Evolutionary conservation across 2,797 vertebrate genomes (phyloP), one percentile per base, ranked within the genome.

Genomic region (Australoheros facetus): DNA sequence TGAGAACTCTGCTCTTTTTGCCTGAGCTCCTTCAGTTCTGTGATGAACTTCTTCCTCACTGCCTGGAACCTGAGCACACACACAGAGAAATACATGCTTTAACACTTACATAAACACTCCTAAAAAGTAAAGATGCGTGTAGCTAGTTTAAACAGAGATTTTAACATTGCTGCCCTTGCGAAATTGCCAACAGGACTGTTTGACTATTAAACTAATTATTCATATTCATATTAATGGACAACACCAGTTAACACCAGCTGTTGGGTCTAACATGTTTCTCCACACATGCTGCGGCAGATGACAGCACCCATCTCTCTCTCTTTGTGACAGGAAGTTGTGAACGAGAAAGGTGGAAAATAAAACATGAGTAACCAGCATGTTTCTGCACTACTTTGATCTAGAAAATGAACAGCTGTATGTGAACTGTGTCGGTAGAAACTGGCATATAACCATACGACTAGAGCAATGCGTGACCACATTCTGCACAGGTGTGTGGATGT

Each of bases 1-100:
- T 98, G 97, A 71, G 98, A 97, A 90, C 97, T 98, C 92, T 98
- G 98, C 81, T 99, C 98, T 88, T 99, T 99, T 81, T 97, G 97
- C 39, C 97, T 92, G 53, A 99, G 94, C 87, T 99, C 98, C 90
- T 99, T 99, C 85, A 99, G 95, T 88, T 99, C 98, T 32, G 98
- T 99, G 94, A 98, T 98, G 92, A 99, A 99, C 93, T 99, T 99
- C 95, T 99, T 99, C 89, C 98, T 97, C 82, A 99, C 98, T 64
- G 98, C 97, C 93, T 99, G 98, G 95, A 99, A 99, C 93, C 98
- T 99, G 91, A 88, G 87, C 23, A 71, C 23, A 54, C 28, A 79
- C 8, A 73, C 32, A 85, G 11, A 85, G 2, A 39, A 2, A 79
- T 12, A 76, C 2, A 71, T 1, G 85, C 2, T 54, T 14, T n/a